Conservation (phyloP, 1,140 invertebrate genomes). For the Anoplophora glabripennis region DNA sequence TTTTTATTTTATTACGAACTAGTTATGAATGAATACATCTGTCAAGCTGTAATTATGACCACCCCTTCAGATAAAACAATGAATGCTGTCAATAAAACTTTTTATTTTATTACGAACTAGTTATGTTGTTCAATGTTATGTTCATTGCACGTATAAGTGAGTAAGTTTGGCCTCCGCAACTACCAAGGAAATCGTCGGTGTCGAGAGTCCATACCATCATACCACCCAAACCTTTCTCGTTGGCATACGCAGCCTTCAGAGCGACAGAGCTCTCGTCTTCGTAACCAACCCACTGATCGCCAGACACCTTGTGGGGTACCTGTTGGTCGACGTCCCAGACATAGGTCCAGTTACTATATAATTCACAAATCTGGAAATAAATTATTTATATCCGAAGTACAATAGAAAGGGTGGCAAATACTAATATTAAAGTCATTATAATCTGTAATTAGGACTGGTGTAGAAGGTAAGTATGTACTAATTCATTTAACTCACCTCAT, state of each 20-base stretch:
- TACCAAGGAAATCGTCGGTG: slow-evolving; percentile 67
- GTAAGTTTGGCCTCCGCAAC: slow-evolving; percentile 56
- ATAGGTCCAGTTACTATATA: slow-evolving; percentile 48
- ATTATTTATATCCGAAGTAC: neutral
- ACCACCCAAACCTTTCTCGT: slow-evolving; percentile 57
- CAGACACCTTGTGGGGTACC: slow-evolving; percentile 37
- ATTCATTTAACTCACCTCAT: slow-evolving; percentile 53
- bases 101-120: no score
- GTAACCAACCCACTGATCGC: slow-evolving; percentile 47
- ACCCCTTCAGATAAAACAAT: no score
- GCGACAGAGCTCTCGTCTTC: slow-evolving; percentile 47
- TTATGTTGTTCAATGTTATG: no score
- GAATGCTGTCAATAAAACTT: no score
- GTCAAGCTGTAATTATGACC: no score
- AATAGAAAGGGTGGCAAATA: neutral
- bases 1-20: no score
- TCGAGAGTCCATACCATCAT: slow-evolving; percentile 74
- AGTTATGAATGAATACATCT: no score
- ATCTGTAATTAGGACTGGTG: neutral
- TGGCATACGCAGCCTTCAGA: no score
- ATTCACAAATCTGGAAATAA: slow-evolving; percentile 47
- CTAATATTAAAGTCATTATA: no score
- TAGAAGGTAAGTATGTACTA: neutral
- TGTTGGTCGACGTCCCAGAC: slow-evolving; percentile 35
- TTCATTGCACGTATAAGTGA: no score